Evolutionary conservation across 2,113 vertebrate species (phyloP).

Genomic region (Leptosomus discolor): DNA sequence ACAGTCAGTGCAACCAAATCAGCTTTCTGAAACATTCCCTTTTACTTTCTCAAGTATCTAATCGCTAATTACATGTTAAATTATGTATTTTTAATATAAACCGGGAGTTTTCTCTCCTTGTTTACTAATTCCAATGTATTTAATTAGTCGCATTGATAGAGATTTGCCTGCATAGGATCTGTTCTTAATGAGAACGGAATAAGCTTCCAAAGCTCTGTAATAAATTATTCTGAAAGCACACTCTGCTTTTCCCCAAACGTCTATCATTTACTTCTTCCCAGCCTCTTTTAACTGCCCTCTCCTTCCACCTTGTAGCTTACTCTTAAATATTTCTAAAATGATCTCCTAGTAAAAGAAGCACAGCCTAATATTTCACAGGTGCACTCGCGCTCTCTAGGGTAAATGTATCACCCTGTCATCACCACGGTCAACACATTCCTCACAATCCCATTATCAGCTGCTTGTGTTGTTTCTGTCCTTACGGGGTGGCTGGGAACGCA

Average conservation of each 20-base stretch:
- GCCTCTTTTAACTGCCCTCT: background rate
- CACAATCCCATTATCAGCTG: constrained; percentile 60
- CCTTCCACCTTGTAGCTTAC: background rate
- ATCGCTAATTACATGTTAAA: background rate
- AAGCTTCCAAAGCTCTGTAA: constrained; percentile 13
- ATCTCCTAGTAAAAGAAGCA: constrained; percentile 9
- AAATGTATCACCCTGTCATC: constrained; percentile 55
- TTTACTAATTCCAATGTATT: background rate
- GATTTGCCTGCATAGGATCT: background rate
- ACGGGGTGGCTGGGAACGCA: constrained; percentile 46
- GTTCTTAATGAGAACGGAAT: background rate
- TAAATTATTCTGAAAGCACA: background rate
- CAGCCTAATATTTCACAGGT: constrained; percentile 51
- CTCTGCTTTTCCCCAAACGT: background rate
- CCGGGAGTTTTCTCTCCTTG: background rate
- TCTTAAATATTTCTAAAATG: constrained; percentile 10
- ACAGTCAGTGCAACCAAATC: background rate
- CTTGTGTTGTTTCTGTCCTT: constrained; percentile 56
- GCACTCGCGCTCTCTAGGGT: background rate
- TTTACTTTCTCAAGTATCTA: background rate
- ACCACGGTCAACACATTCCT: constrained; percentile 58
- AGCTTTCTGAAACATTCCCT: background rate
- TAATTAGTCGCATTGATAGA: background rate
- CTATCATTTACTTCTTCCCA: background rate
- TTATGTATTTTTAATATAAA: background rate